Conservation (phyloP, 2,797 vertebrate genomes). For the Rousettus madagascariensis region DNA sequence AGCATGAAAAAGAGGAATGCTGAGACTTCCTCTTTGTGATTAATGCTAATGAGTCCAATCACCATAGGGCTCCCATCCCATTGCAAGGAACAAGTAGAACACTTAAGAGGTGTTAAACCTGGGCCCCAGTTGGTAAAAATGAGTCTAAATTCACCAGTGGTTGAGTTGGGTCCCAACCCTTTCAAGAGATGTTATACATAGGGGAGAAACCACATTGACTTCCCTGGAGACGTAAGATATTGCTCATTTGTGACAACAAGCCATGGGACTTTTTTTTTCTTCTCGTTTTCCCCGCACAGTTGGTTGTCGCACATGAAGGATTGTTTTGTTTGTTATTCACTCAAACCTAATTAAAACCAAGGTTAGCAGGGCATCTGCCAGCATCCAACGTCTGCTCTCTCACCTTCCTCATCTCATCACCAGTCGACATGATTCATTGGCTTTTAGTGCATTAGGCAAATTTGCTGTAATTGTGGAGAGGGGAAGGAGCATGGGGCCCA, state of each 20-base stretch:
- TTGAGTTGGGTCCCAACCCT: background rate
- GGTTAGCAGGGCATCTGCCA: constrained; percentile 76
- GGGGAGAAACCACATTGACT: background rate
- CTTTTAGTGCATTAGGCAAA: constrained; percentile 78
- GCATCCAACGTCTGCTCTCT: constrained; percentile 27
- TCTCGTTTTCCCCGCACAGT: background rate
- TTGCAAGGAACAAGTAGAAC: background rate
- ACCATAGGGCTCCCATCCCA: background rate
- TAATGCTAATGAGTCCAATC: background rate
- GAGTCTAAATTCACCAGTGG: background rate
- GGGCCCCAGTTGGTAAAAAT: background rate
- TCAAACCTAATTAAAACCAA: constrained; percentile 77
- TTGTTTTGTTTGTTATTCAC: constrained; percentile 74
- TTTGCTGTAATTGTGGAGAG: constrained; percentile 68
- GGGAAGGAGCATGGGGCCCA: constrained; percentile 57
- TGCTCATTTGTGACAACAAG: background rate
- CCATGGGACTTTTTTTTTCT: background rate
- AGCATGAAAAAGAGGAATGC: background rate
- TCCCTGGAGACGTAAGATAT: background rate
- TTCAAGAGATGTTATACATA: background rate
- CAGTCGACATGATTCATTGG: constrained; percentile 64
- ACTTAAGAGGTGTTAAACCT: background rate
- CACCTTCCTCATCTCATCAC: constrained; percentile 43
- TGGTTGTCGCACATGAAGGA: constrained; percentile 63
- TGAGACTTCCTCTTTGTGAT: background rate